Evolutionary conservation across 2,888 invertebrate genomes (phyloP), one percentile per base, ranked within the genome.

Genomic region (Drosophila longiperda): DNA sequence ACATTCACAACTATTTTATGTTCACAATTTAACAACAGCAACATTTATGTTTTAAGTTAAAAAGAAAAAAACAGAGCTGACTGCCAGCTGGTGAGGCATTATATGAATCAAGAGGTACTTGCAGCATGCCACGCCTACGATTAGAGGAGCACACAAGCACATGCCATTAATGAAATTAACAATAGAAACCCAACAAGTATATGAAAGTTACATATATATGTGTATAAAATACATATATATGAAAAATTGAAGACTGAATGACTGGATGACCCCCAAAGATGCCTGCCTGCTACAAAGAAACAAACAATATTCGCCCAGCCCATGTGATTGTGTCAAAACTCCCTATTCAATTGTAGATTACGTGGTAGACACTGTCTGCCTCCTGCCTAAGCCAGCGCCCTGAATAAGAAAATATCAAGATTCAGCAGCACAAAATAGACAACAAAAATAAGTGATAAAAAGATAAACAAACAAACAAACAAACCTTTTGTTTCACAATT

Each of bases 401-500:
- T 26, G 20, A 63, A 59, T 29, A 26, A 23, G 2, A 33, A 53
- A 69, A 40, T 34, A 54, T 40, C 48, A 23, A 65, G 42, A 74
- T 32, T 61, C 55, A 55, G 67, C 75, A 69, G 64, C 74, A 73
- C 53, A 58, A 71, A 71, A 76, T 71, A 66, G 58, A 76, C 60
- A 74, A 76, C 76, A 77, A 79, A 88, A 91, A 91, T 91, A 91
- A 91, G 91, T 91, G 91, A 91, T 91, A 91, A 91, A 91, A 91
- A 85, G n/a, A 67, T 32, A n/a, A 34, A 64, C 29, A 36, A 49
- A 40, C 38, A 73, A 65, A 49, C 45, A 73, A 65, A 49, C 45
- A 77, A 78, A 75, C 61, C 78, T 81, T 87, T 90, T 84, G 84
- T 81, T 87, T 83, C 72, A 89, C 73, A 89, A 87, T 87, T 89